Evolutionary conservation across 2,888 invertebrate genomes (phyloP).

Genomic region (Sarcophaga variegata): DNA sequence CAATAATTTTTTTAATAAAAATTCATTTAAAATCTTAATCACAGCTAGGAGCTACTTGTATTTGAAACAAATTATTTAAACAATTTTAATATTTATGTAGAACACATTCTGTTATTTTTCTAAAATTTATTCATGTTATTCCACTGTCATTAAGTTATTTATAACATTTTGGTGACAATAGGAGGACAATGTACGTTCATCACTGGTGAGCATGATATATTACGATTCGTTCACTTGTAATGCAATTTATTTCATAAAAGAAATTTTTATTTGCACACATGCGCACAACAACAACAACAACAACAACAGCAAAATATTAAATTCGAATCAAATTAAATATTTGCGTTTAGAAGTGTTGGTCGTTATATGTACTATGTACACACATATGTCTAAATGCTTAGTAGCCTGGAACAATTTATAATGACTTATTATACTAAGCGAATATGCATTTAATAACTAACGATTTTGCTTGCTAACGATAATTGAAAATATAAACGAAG

Average conservation of each 20-base stretch:
- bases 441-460: background rate
- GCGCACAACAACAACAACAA: conserved; percentile 11
- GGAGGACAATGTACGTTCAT: conserved; percentile 69
- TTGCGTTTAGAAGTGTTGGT: conserved; percentile 26
- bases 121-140: background rate
- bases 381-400: conserved; percentile 4
- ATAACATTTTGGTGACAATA: conserved; percentile 46
- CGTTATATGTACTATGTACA: background rate
- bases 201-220: conserved; percentile 51
- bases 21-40: too few species aligned
- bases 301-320: background rate
- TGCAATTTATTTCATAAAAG: background rate
- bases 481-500: too few species aligned
- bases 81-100: too few species aligned
- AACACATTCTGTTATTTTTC: background rate
- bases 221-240: conserved; percentile 27
- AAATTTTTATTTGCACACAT: background rate
- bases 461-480: background rate
- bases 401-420: conserved; percentile 63
- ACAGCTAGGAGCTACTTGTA: too few species aligned
- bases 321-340: conserved; percentile 28
- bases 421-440: conserved; percentile 2
- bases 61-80: too few species aligned
- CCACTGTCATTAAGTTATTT: conserved; percentile 34
- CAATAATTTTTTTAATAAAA: too few species aligned